Evolutionary conservation across 37 sponge, comb jelly and placozoan genomes (phyloP).

Genomic region (Agelas oroides): DNA sequence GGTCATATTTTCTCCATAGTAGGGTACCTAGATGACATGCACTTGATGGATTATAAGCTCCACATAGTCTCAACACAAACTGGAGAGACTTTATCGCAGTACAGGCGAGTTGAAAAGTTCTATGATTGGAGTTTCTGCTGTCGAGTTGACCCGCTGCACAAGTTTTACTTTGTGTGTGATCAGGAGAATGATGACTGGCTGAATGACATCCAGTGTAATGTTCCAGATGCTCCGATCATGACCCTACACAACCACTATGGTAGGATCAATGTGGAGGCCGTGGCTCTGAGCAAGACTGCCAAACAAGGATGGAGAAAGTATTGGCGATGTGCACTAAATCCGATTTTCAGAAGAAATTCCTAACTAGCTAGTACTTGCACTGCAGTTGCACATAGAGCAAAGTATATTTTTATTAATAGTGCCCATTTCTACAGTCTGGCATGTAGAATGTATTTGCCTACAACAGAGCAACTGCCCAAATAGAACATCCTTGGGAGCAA

Average conservation of each 20-base stretch:
- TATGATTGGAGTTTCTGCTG: slow-evolving; percentile 17
- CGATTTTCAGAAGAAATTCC: background rate
- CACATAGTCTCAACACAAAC: slow-evolving; percentile 4
- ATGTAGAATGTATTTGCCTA: too few relatives aligned
- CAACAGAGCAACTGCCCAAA: too few relatives aligned
- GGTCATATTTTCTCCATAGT: slow-evolving; percentile 31
- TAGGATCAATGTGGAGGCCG: background rate
- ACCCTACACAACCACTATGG: slow-evolving; percentile 8
- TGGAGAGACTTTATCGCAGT: slow-evolving; percentile 19
- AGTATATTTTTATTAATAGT: too few relatives aligned
- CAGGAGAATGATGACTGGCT: background rate
- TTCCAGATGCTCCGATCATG: background rate
- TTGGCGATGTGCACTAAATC: slow-evolving; percentile 19
- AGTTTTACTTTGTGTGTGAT: slow-evolving; percentile 1
- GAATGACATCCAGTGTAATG: background rate
- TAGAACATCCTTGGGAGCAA: too few relatives aligned
- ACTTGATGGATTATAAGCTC: slow-evolving; percentile 7
- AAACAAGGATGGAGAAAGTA: slow-evolving; percentile 9
- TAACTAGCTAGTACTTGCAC: too few relatives aligned
- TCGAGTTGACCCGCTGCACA: slow-evolving; percentile 16
- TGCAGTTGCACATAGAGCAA: too few relatives aligned
- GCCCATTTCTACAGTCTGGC: too few relatives aligned
- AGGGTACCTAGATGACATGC: background rate
- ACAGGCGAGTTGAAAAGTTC: slow-evolving; percentile 11
- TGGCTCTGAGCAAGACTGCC: background rate